phyloP scores from a whole-genome alignment of 2,888 invertebrate species.

The Pachycephus smyrnensis region DNA sequence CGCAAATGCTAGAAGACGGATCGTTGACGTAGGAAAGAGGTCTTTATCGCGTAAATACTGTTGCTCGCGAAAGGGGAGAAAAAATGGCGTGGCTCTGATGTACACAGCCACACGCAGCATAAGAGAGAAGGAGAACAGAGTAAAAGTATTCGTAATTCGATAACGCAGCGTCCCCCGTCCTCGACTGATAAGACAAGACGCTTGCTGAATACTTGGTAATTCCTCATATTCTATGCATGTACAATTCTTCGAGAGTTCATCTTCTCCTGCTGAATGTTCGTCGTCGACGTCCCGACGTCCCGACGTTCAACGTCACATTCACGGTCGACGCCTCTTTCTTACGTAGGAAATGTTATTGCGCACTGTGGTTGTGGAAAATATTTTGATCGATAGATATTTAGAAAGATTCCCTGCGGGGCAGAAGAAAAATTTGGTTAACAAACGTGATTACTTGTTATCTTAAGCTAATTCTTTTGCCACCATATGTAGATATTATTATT shows the following conservation, averaged over 20 bases:
- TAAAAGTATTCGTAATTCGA: background rate
- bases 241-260: background rate
- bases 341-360: background rate
- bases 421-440: background rate
- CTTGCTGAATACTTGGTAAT: background rate
- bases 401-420: background rate
- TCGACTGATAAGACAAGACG: background rate
- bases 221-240: too few species aligned
- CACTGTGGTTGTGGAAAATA: background rate
- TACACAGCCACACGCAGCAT: background rate
- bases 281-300: background rate
- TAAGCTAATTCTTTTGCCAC: too few species aligned
- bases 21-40: background rate
- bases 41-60: conserved; percentile 11
- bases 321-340: background rate
- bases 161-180: background rate
- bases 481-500: too few species aligned
- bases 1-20: background rate
- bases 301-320: background rate
- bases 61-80: conserved; percentile 38
- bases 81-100: conserved; percentile 30
- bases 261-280: background rate
- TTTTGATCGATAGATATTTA: background rate
- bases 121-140: background rate
- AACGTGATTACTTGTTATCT: too few species aligned